Evolutionary conservation across 1,140 invertebrate genomes (phyloP), one percentile per base, ranked within the genome.

Genomic region (Hylaeus anthracinus): DNA sequence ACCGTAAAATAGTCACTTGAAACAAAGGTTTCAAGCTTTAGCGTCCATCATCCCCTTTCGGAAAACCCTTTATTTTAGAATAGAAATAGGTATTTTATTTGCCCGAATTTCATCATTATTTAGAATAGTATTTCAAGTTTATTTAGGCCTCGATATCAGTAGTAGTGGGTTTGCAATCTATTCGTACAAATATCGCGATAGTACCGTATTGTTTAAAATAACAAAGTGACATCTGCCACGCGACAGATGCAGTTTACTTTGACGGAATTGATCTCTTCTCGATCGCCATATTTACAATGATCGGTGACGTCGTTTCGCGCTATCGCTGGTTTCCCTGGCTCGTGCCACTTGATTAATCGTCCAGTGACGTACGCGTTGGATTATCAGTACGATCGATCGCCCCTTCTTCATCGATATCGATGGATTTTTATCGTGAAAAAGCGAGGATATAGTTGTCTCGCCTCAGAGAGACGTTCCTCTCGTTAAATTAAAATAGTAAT

Each of bases 321-420:
- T 74, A 74, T 79, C 48, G 61, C 48, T 45, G 51, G 63, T 65
- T 58, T 83, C 65, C 61, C 72, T 51, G n/a, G 53, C 10, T 63
- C 15, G 58, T 71, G 78, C 64, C 43, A 37, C 74, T n/a, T 67
- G 72, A 81, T 84, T 84, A 84, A 81, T 80, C 60, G 48, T 10
- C 12, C 10, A 6, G 65, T 72, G 73, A 86, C 65, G 63, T 63
- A 67, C 39, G 15, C 26, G 63, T 48, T 72, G 70, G 67, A 78
- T 81, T 84, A 84, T 78, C 73, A 15, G 51, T 12, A 10, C 37
- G 70, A 84, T 84, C 84, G 82, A 83, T 83, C 74, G 74, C 14
- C 5, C 48, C 51, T 60, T 73, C 60, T 66, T 58, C 39, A 9
- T 53, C 55, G 65, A n/a, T 51, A 45, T 60, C 41, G 53, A 64